Evolutionary conservation across 2,113 vertebrate species (phyloP), one percentile per base, ranked within the genome.

Genomic region (Engystomops pustulosus): DNA sequence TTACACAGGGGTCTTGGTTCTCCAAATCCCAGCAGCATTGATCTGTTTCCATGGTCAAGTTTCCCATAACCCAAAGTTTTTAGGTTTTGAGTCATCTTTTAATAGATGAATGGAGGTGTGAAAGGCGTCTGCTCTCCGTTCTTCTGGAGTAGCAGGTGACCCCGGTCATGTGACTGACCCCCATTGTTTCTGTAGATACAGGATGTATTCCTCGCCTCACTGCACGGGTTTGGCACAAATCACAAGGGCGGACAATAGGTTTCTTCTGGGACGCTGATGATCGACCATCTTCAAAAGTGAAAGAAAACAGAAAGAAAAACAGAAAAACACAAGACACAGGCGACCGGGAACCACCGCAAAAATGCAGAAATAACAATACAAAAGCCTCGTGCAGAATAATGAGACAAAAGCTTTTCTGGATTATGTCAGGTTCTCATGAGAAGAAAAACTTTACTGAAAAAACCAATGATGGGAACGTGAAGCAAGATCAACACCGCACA

Each of bases 181-280:
- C 25, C 72, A 51, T 77, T 77, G 58, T 80, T 44, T 68, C 2
- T 14, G 18, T 11, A 4, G 45, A 47, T 65, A 75, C 81, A 83
- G 69, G 81, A 75, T 83, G 53, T 75, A 55, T 53, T 25, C 3
- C 5, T 75, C 30, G 81, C 70, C 18, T 83, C 30, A 25, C 81
- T 83, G 70, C 70, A 36, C 41, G 47, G 72, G 80, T 83, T 83
- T 75, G 20, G 81, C 70, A 36, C 53, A 34, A 18, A 70, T 8
- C 53, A 11, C 15, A 47, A 6, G 51, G 20, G 14, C n/a, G 41
- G 49, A 83, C 51, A 83, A 83, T 55, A 60, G 45, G n/a, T n/a
- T 80, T 45, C 36, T 83, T 83, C 80, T 74, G 70, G 70, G 53
- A 83, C 70, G 55, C 44, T 70, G 71, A 83, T 41, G 34, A 34